These are phyloP conservation scores for Myotis daubentonii DNA, from an alignment of 2,797 vertebrate genomes.

Conservation along the genomic window DNA sequence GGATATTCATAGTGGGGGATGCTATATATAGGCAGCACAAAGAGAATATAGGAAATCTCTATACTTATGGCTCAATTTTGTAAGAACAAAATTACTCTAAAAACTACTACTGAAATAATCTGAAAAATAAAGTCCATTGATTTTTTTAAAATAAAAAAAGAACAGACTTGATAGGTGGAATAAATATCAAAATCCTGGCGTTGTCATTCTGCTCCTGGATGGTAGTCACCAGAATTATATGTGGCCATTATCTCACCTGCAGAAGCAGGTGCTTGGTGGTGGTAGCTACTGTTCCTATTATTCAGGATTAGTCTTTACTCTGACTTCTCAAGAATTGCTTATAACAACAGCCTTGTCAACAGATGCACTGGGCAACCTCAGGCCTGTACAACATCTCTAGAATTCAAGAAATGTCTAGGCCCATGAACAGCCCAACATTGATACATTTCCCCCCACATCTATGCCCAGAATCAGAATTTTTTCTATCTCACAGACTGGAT, in stretches of 20 bases:
- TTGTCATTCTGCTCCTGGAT: background rate
- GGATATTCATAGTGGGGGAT: background rate
- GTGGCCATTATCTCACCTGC: background rate
- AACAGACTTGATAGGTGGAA: background rate
- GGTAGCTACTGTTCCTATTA: background rate
- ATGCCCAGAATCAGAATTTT: background rate
- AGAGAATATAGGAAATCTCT: background rate
- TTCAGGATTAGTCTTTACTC: background rate
- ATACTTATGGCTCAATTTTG: background rate
- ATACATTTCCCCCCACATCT: background rate
- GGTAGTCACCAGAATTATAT: background rate
- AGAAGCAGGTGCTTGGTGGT: background rate
- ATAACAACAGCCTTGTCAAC: background rate
- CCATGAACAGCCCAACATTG: background rate
- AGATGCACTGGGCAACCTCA: background rate
- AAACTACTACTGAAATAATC: background rate
- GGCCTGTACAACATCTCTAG: background rate
- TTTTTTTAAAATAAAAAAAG: background rate
- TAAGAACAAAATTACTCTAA: background rate
- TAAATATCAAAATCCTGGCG: background rate
- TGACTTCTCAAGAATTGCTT: background rate
- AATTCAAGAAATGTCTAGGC: background rate
- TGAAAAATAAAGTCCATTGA: background rate
- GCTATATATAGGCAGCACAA: background rate
- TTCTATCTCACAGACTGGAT: background rate